Conservation (phyloP, 2,113 vertebrate genomes). For the Megaceryle torquata region DNA sequence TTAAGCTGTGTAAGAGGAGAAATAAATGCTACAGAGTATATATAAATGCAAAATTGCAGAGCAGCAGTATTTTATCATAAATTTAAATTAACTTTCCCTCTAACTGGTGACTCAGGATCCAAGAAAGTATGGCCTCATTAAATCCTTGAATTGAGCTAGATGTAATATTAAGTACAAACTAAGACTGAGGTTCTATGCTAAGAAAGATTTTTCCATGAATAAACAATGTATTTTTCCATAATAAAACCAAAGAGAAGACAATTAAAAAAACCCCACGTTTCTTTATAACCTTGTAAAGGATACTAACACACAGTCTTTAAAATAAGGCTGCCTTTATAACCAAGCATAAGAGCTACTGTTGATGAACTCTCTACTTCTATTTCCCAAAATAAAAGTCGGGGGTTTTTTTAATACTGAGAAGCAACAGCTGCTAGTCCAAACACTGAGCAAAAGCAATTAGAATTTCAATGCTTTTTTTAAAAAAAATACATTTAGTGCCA, state of each 20-base stretch:
- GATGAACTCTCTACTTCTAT: not conserved
- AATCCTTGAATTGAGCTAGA: not conserved
- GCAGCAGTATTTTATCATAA: not conserved
- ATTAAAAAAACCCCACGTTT: not conserved
- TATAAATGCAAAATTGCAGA: not conserved
- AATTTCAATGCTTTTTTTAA: not conserved
- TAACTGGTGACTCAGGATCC: not conserved
- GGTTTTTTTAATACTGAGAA: slow-evolving; percentile 31
- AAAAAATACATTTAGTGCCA: not conserved
- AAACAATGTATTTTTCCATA: not conserved
- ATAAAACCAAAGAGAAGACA: not conserved
- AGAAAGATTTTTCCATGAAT: not conserved
- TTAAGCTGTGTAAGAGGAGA: not conserved
- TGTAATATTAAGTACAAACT: not conserved
- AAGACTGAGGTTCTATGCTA: not conserved
- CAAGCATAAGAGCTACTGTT: not conserved
- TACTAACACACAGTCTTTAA: not conserved
- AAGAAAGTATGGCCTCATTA: not conserved
- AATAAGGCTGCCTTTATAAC: not conserved
- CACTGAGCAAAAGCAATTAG: not conserved
- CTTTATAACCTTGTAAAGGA: not conserved
- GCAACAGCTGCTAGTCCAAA: slow-evolving; percentile 37
- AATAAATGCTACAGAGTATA: accelerated
- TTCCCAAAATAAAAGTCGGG: not conserved
- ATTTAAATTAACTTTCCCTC: not conserved